Percentiles rank a stretch among this genome's conserved stretches.
These are phyloP conservation scores for Boloria selene DNA, from an alignment of 2,888 invertebrate genomes.

Conservation along the genomic window DNA sequence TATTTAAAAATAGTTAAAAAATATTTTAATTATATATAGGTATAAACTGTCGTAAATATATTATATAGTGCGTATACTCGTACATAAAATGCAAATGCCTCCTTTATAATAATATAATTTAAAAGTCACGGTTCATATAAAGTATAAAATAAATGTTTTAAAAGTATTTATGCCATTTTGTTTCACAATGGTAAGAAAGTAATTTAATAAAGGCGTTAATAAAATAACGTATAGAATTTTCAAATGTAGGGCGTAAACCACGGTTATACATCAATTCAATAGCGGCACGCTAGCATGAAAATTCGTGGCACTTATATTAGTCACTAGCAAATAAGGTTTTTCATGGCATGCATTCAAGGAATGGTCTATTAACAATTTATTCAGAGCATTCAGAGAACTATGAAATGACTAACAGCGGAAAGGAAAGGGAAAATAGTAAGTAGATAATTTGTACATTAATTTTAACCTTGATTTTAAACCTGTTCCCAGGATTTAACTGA, in stretches of 20 bases:
- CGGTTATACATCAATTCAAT: constrained; percentile 12
- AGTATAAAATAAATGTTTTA: too few relatives aligned
- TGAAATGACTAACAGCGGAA: not conserved
- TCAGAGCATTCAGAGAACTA: not conserved
- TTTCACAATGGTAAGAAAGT: not conserved
- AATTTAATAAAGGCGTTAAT: constrained; percentile 7
- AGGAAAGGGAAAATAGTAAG: not conserved
- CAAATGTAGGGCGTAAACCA: constrained; percentile 10
- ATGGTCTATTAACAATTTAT: constrained; percentile 5
- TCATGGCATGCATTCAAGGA: constrained; percentile 12
- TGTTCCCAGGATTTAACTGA: too few relatives aligned
- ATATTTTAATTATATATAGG: too few relatives aligned
- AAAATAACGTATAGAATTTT: constrained; percentile 8
- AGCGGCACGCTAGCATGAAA: constrained; percentile 15
- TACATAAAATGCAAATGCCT: too few relatives aligned
- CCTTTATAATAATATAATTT: too few relatives aligned
- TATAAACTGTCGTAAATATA: too few relatives aligned
- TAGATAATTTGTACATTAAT: not conserved
- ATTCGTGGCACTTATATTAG: constrained; percentile 16
- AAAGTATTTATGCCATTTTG: too few relatives aligned
- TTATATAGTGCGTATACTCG: too few relatives aligned
- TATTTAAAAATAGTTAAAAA: too few relatives aligned
- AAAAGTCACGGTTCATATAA: too few relatives aligned
- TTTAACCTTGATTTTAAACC: too few relatives aligned
- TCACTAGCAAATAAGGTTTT: constrained; percentile 19